Evolutionary conservation across 2,888 invertebrate genomes (phyloP).

Genomic region (Scaptomyza reducta): DNA sequence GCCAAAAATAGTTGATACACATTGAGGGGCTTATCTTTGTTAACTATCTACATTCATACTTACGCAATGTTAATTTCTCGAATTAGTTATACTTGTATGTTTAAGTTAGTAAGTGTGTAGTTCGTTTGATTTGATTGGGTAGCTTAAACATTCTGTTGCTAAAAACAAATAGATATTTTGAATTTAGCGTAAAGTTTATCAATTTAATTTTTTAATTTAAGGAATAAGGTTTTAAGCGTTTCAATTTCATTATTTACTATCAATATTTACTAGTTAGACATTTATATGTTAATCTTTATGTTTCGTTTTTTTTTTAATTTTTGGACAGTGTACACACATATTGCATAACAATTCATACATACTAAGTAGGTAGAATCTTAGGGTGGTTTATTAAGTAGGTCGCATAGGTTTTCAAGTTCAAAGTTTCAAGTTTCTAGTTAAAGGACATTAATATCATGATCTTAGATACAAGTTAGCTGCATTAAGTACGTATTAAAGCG

Average conservation of each 20-base stretch:
- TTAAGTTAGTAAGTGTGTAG: slow-evolving; percentile 5
- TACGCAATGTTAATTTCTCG: slow-evolving; percentile 5
- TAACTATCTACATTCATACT: slow-evolving; percentile 38
- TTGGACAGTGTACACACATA: slow-evolving; percentile 60
- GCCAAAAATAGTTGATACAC: slow-evolving; percentile 45
- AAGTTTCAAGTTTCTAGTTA: slow-evolving; percentile 29
- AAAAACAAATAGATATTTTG: slow-evolving; percentile 36
- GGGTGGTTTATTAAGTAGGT: slow-evolving; percentile 70
- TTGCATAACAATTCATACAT: slow-evolving; percentile 55
- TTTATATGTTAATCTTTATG: slow-evolving; percentile 52
- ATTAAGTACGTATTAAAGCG: slow-evolving; percentile 25
- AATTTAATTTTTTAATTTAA: slow-evolving; percentile 47
- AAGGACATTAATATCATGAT: slow-evolving; percentile 17
- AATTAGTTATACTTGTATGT: slow-evolving; percentile 14
- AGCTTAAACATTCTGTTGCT: slow-evolving; percentile 59
- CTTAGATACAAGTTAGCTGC: slow-evolving; percentile 3
- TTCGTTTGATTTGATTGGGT: slow-evolving; percentile 32
- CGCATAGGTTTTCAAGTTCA: slow-evolving; percentile 49
- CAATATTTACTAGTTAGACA: slow-evolving; percentile 66
- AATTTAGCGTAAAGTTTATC: slow-evolving; percentile 19
- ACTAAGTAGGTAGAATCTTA: slow-evolving; percentile 53
- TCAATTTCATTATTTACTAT: slow-evolving; percentile 64
- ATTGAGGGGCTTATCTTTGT: slow-evolving; percentile 20
- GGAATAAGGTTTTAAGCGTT: slow-evolving; percentile 66
- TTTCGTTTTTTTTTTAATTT: slow-evolving; percentile 11